Evolutionary conservation across 1,140 invertebrate species (phyloP), one percentile per base, ranked within the genome.

Genomic region (Octopus bimaculoides): DNA sequence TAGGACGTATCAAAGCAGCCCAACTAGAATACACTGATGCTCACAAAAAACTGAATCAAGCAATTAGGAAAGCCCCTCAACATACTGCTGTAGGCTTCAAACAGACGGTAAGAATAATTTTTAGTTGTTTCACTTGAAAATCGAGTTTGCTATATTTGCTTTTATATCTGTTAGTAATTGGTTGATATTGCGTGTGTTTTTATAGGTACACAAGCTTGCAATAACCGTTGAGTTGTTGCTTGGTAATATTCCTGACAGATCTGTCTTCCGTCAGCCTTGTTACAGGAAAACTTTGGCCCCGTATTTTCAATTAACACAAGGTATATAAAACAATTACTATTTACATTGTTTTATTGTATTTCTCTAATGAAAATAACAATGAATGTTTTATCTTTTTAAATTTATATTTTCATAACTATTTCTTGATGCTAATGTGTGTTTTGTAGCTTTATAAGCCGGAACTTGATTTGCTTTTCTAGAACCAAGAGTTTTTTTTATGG

Each of bases 81-180:
- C 95, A 95, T 82, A 94, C 97, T 66, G 98, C 98, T 54, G 94
- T 99, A 81, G 98, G 98, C n/a, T 99, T 99, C 88, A 94, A 98
- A 81, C 98, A 99, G 90, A 98, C 96, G 17, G 97, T 92, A 87
- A 86, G 86, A 84, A 52, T 74, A 8, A 5, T 71, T 71, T 12
- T 61, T 61, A 61, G 9, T 61, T 17, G 9, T 61, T 61, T 17
- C 17, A 61, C 1, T 61, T 12, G 9, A 61, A 61, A 12, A 9
- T 17, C 56, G 17, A 17, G 17, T 61, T 61, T 61, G 9, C 53
- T 54, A 52, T 26, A 12, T 77, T 7, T 26, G 76, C 12, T 12
- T 61, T 12, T 61, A 61, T 61, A 61, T 9, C 17, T 61, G 9
- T 61, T 61, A 61, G 9, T 61, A 41, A 41, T 52, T 54, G 66